These are phyloP conservation scores for Allobates femoralis DNA, from an alignment of 2,797 vertebrate species.

Conservation along the genomic window DNA sequence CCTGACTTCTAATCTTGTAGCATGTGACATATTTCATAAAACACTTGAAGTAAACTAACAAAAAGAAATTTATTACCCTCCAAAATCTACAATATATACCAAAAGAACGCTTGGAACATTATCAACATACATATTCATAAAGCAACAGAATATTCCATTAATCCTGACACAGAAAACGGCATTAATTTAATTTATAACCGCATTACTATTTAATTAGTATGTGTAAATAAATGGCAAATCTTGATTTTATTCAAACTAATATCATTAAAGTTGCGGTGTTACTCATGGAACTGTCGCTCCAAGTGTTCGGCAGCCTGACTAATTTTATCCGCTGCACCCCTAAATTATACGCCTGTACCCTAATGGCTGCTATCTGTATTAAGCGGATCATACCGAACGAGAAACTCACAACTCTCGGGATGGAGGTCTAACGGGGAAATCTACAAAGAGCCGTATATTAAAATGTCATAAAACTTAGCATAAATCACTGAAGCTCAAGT, in stretches of 20 bases:
- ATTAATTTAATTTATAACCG: slow-evolving; percentile 52
- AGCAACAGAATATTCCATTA: slow-evolving; percentile 44
- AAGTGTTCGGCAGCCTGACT: slow-evolving; percentile 10
- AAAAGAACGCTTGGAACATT: slow-evolving; percentile 48
- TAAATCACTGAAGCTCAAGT: slow-evolving; percentile 4
- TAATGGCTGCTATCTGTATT: slow-evolving; percentile 25
- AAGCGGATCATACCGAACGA: neutral
- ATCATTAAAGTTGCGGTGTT: slow-evolving; percentile 47
- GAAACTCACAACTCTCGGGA: neutral
- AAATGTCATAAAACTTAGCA: slow-evolving; percentile 7
- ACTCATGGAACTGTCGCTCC: slow-evolving; percentile 35
- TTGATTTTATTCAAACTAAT: slow-evolving; percentile 54
- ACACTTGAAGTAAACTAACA: slow-evolving; percentile 58
- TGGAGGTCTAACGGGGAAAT: neutral
- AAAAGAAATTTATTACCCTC: slow-evolving; percentile 52
- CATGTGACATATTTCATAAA: slow-evolving; percentile 56
- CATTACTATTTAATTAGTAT: slow-evolving; percentile 62
- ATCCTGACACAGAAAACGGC: slow-evolving; percentile 50
- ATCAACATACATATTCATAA: slow-evolving; percentile 60
- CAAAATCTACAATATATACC: slow-evolving; percentile 46
- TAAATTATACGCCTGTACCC: slow-evolving; percentile 7
- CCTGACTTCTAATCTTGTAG: slow-evolving; percentile 48
- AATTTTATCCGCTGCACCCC: slow-evolving; percentile 38
- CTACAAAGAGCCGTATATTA: neutral
- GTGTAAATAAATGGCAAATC: slow-evolving; percentile 60